Evolutionary conservation across 2,888 invertebrate genomes (phyloP).

Genomic region (Dynastes tityus): DNA sequence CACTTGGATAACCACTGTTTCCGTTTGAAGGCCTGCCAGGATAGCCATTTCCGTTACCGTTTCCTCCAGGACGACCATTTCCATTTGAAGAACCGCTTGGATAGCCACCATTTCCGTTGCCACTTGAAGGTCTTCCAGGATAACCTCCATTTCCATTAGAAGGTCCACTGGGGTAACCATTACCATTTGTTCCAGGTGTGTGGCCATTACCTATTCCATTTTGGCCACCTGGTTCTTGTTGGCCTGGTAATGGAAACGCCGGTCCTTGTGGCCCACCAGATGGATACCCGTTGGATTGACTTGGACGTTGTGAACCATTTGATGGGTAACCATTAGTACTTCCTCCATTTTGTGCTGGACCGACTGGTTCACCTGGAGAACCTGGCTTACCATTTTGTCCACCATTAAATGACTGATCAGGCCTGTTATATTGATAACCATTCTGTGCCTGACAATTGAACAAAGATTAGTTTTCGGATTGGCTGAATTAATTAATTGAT

Average conservation of each 20-base stretch:
- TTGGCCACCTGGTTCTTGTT: slow-evolving; percentile 22
- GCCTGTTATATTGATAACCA: slow-evolving; percentile 84
- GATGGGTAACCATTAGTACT: slow-evolving; percentile 51
- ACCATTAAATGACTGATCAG: slow-evolving; percentile 55
- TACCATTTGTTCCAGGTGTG: background rate
- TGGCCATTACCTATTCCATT: slow-evolving; percentile 30
- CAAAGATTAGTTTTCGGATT: background rate
- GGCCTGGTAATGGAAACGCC: slow-evolving; percentile 63
- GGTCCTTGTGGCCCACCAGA: slow-evolving; percentile 60
- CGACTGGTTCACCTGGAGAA: background rate
- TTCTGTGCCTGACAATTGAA: slow-evolving; percentile 74
- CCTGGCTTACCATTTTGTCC: slow-evolving; percentile 11
- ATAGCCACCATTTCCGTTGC: background rate
- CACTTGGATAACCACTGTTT: background rate
- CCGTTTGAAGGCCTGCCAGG: background rate
- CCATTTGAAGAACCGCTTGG: too few relatives aligned
- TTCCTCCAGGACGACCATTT: slow-evolving; percentile 2
- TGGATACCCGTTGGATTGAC: slow-evolving; percentile 49
- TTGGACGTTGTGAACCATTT: slow-evolving; percentile 52
- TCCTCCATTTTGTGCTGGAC: background rate
- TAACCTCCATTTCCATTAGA: background rate
- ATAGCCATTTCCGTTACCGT: slow-evolving; percentile 18
- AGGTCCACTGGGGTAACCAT: too few relatives aligned
- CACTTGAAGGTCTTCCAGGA: background rate
- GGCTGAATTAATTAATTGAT: background rate